Percentiles rank a stretch among this genome's conserved stretches.
Conservation (phyloP, 2,113 vertebrate species). For the Toxotes jaculatrix region DNA sequence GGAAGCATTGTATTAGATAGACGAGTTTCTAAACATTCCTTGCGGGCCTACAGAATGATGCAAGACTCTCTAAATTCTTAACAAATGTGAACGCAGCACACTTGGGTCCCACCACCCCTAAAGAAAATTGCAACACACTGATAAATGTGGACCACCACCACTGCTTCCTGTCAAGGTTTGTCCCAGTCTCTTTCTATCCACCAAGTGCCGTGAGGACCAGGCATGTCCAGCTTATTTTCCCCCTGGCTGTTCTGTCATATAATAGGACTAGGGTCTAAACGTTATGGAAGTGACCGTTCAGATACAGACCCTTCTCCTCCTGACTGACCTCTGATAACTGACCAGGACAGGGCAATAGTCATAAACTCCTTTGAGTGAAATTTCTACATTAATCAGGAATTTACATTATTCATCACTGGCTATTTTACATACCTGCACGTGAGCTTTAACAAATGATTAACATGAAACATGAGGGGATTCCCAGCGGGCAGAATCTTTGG, state of each 20-base stretch:
- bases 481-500: constrained; percentile 62
- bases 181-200: constrained; percentile 15
- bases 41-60: constrained; percentile 64
- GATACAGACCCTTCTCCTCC: constrained; percentile 8
- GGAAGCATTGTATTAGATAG: constrained; percentile 76
- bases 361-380: background rate
- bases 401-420: background rate
- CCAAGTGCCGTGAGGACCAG: constrained; percentile 12
- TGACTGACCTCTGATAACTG: constrained; percentile 8
- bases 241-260: constrained; percentile 4
- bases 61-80: constrained; percentile 63
- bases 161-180: constrained; percentile 25
- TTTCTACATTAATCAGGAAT: background rate
- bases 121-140: constrained; percentile 41
- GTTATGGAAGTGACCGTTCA: constrained; percentile 7
- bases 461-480: constrained; percentile 58
- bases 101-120: constrained; percentile 36
- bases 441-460: constrained; percentile 65
- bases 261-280: background rate
- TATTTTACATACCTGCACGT: constrained; percentile 78
- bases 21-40: constrained; percentile 71
- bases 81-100: constrained; percentile 53
- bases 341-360: background rate
- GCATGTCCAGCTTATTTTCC: constrained; percentile 2
- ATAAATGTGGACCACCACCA: constrained; percentile 53